These are phyloP conservation scores for Etheostoma perlongum DNA, from an alignment of 2,797 vertebrate genomes.

Conservation along the genomic window DNA sequence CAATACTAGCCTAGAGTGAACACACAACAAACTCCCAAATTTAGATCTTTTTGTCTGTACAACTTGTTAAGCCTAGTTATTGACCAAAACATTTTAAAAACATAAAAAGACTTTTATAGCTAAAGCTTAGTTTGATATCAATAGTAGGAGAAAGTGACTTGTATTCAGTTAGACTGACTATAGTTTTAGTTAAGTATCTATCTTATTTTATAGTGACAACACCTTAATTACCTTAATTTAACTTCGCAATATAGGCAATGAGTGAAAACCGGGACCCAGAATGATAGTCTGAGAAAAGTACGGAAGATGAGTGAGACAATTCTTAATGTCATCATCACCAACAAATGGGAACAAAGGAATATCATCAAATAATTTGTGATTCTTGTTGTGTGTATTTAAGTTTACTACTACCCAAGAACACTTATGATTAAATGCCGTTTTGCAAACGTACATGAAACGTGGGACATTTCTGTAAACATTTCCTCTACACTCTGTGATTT, in stretches of 20 bases:
- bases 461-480: not conserved
- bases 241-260: not conserved
- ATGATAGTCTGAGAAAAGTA: not conserved
- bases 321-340: not conserved
- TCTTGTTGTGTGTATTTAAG: not conserved
- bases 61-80: not conserved
- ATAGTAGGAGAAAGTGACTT: not conserved
- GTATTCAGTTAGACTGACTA: not conserved
- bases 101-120: not conserved
- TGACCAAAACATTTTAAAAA: not conserved
- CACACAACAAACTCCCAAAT: constrained; percentile 17
- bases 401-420: not conserved
- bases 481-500: constrained; percentile 2
- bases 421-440: not conserved
- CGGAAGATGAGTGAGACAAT: too few species aligned
- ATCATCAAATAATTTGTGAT: not conserved
- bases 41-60: not conserved
- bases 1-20: constrained; percentile 40
- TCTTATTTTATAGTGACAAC: constrained; percentile 19
- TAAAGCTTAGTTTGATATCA: not conserved
- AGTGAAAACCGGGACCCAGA: not conserved
- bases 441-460: constrained; percentile 3
- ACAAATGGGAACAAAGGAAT: not conserved
- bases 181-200: not conserved
- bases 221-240: not conserved